phyloP scores from a whole-genome alignment of 2,888 invertebrate genomes.

The Lottia scabra region DNA sequence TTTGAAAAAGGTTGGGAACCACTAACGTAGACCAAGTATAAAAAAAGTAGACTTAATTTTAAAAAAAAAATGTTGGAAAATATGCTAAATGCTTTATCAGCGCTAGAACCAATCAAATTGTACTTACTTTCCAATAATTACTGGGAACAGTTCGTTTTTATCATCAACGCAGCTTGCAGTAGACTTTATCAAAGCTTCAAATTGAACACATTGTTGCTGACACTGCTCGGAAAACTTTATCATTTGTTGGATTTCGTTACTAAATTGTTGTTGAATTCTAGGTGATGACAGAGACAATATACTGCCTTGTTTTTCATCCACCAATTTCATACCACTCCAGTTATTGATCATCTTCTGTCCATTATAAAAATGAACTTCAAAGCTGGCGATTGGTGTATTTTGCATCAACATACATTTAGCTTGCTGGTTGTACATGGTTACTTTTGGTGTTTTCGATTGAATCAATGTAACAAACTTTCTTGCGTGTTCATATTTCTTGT shows the following conservation, averaged over 20 bases:
- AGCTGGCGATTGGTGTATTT: not conserved
- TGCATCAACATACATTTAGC: slow-evolving; percentile 2
- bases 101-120: not conserved
- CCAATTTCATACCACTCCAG: not conserved
- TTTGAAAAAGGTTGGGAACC: too few relatives aligned
- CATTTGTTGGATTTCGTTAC: not conserved
- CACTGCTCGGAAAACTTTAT: not conserved
- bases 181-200: not conserved
- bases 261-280: not conserved
- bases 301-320: not conserved
- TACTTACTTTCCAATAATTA: slow-evolving; percentile 3
- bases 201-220: not conserved
- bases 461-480: not conserved
- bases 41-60: too few relatives aligned
- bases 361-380: not conserved
- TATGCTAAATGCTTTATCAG: too few relatives aligned
- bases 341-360: not conserved
- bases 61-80: too few relatives aligned
- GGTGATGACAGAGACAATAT: not conserved
- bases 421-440: not conserved
- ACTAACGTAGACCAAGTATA: too few relatives aligned
- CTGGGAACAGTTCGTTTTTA: not conserved
- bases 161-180: not conserved
- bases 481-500: not conserved
- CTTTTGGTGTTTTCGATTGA: not conserved